Conservation (phyloP, 2,113 vertebrate genomes). For the Osmerus eperlanus region DNA sequence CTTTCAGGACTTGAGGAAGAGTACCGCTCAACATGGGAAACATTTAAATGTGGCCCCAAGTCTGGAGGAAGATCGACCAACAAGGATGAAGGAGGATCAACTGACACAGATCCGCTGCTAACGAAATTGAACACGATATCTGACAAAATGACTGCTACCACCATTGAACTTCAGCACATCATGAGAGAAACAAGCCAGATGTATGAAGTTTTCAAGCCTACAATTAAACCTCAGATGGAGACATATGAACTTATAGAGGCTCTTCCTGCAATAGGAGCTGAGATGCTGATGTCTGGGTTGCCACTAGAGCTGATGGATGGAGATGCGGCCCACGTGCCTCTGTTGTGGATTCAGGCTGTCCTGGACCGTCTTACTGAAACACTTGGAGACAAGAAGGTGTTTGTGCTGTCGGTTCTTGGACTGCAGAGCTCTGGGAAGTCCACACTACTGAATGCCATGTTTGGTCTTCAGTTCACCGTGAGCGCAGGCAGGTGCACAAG, state of each 20-base stretch:
- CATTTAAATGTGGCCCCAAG: neutral
- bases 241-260: too few species aligned
- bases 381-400: constrained; percentile 52
- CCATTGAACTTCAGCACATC: constrained; percentile 67
- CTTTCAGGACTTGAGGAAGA: constrained; percentile 4
- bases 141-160: constrained; percentile 25
- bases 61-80: neutral
- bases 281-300: too few species aligned
- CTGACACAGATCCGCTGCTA: constrained; percentile 6
- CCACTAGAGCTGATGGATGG: constrained; percentile 72
- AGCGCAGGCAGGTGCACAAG: constrained; percentile 56
- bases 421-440: constrained; percentile 72
- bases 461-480: constrained; percentile 68
- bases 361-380: constrained; percentile 56
- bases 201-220: too few species aligned
- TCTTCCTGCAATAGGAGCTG: too few species aligned
- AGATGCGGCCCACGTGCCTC: constrained; percentile 55
- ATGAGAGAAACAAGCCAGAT: constrained; percentile 71
- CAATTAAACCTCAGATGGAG: too few species aligned
- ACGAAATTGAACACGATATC: constrained; percentile 16
- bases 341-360: constrained; percentile 67
- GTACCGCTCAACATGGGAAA: constrained; percentile 20
- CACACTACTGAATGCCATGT: constrained; percentile 75
- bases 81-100: too few species aligned
- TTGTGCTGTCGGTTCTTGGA: constrained; percentile 64